phyloP scores from a whole-genome alignment of 1,140 invertebrate genomes.

The Rhynchophorus ferrugineus region DNA sequence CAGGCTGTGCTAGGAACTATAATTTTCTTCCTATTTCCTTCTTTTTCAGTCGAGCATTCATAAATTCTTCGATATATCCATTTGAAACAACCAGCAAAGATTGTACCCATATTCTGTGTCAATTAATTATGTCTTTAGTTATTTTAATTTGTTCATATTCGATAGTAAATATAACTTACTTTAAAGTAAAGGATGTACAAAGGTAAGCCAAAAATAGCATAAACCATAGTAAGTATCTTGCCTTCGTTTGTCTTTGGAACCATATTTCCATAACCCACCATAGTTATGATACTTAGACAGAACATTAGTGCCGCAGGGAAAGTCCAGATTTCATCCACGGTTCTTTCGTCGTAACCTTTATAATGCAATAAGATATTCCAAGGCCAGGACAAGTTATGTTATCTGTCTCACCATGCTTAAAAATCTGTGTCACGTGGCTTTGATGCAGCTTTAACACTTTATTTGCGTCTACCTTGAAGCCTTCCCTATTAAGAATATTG shows the following conservation, averaged over 20 bases:
- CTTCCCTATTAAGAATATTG: constrained; percentile 18
- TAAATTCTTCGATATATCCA: constrained; percentile 73
- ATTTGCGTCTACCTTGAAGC: constrained; percentile 12
- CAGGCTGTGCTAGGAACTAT: constrained; percentile 89
- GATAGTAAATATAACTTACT: too few species aligned
- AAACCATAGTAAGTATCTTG: constrained; percentile 85
- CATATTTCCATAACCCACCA: constrained; percentile 94
- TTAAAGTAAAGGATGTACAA: constrained; percentile 79
- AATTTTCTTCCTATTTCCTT: constrained; percentile 49
- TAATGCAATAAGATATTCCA: too few species aligned
- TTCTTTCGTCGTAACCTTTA: constrained; percentile 64
- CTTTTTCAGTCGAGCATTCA: constrained; percentile 57
- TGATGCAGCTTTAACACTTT: constrained; percentile 20
- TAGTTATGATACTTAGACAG: constrained; percentile 79
- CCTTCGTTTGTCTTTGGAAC: constrained; percentile 86
- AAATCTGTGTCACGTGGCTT: constrained; percentile 16
- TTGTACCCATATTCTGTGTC: constrained; percentile 20
- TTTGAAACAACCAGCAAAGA: constrained; percentile 44
- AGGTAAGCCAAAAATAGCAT: constrained; percentile 92
- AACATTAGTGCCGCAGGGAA: constrained; percentile 83
- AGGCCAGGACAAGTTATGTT: neutral
- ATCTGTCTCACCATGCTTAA: constrained; percentile 16
- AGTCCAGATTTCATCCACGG: constrained; percentile 66
- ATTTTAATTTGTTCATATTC: neutral
- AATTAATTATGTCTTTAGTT: neutral